Base-by-base conservation (phyloP, 2,113 vertebrate species). In the Arvicanthis niloticus region DNA sequence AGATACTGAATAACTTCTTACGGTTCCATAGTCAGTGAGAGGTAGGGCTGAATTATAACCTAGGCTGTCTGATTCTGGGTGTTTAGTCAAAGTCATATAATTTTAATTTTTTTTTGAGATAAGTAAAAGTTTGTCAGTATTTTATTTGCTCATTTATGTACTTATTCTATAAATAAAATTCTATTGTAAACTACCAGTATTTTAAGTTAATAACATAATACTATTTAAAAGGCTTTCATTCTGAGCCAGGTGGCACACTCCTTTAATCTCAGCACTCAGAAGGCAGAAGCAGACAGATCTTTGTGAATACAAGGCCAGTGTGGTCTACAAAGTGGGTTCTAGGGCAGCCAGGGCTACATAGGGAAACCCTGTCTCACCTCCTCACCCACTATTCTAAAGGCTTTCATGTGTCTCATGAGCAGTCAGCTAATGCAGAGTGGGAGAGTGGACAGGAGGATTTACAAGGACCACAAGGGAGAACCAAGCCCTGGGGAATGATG, bases 91-190 rank as follows among this genome's bases (percentile, higher is more conserved):
- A 94, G 22, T 78, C 42, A 58, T 45, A 42, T 62, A 90, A 88
- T 56, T n/a, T 84, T 89, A 80, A 9, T 90, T 92, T 92, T 16
- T 89, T 84, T 96, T 48, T 78, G 82, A 78, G 42, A 84, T 81
- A 91, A 73, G 37, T 91, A 65, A 45, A 93, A 42, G 34, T 56
- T 82, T 92, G 84, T 51, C 3, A 89, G 40, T 85, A 24, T 96
- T 93, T 94, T 21, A 22, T 45, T 21, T 16, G 29, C 19, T 29
- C 34, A 48, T 82, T 16, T 58, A 40, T 73, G 19, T 56, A n/a
- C 37, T 19, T 72, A 73, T 22, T 58, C 58, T 42, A 42, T 84
- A 62, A 62, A 42, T 62, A 60, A 82, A 82, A 82, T 22, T 60
- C 40, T 82, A 42, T 60, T 60, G 37, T 60, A 29, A 84, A 42